Evolutionary conservation across 2,113 vertebrate species (phyloP), one percentile per base, ranked within the genome.

Genomic region (Jacana jacana): DNA sequence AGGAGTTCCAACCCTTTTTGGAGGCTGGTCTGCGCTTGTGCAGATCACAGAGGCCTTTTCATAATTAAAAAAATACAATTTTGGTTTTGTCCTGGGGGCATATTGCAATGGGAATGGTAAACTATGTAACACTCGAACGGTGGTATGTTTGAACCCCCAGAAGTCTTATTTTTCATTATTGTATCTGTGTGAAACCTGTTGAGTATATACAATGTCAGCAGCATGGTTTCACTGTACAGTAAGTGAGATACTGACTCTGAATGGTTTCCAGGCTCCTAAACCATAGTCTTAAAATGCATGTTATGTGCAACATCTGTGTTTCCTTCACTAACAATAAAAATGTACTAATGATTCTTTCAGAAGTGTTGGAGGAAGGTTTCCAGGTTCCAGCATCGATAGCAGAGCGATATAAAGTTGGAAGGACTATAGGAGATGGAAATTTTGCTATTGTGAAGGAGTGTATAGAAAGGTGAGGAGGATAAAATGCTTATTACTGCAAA

Each of bases 401-500:
- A 44, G 99, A 99, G 82, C 97, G 99, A 88, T 99, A 99, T 98
- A 99, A 99, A 98, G 99, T 99, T 86, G 99, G 99, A 71, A 98
- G 99, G 81, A 99, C 98, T 96, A 98, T 99, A 97, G 99, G 99
- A 60, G 99, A 99, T 3, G 99, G 99, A 69, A 99, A 99, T 98
- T 99, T 99, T 94, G 99, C 99, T 37, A 98, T 99, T 95, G 99
- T 99, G 78, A 98, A 99, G 84, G 99, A 99, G 95, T 99, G 99
- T 97, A 98, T 99, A 96, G 99, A 99, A 98, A 99, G 98, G 98
- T 98, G 97, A 98, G 98, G 71, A 81, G 71, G 63, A 91, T 89
- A 79, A 72, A 89, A 86, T 49, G 24, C 44, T 70, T 93, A 35
- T 82, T 86, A 73, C 69, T 95, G 77, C 86, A 93, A 97, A 96